phyloP scores from a whole-genome alignment of 2,113 vertebrate genomes.

The Amblyopsis rosae region DNA sequence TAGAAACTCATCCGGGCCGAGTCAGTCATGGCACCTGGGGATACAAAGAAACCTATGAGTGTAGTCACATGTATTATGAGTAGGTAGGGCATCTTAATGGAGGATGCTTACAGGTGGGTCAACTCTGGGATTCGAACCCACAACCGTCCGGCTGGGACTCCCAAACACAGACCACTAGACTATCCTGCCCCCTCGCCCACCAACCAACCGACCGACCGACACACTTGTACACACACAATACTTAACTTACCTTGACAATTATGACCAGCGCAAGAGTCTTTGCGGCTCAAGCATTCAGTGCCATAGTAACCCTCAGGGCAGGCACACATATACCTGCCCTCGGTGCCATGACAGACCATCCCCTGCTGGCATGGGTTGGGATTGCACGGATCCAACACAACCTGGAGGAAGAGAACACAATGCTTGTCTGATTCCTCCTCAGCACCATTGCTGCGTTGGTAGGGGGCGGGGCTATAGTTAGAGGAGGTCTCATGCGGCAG shows the following conservation, averaged over 20 bases:
- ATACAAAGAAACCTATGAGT: no score
- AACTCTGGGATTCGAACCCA: no score
- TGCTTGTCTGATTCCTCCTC: no score
- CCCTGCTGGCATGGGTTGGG: conserved; percentile 77
- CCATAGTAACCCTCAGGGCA: conserved; percentile 76
- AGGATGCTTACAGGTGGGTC: no score
- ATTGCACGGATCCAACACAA: conserved; percentile 66
- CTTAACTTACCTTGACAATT: conserved; percentile 72
- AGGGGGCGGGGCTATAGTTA: no score
- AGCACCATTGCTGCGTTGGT: no score
- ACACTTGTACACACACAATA: neutral
- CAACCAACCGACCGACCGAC: neutral
- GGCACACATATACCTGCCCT: conserved; percentile 67
- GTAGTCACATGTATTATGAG: no score
- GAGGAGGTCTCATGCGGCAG: no score
- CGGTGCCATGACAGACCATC: conserved; percentile 60
- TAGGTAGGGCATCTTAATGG: no score
- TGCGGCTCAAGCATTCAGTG: conserved; percentile 70
- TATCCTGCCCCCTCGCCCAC: neutral
- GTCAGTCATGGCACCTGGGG: conserved; percentile 65
- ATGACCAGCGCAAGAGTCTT: conserved; percentile 69
- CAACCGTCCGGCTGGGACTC: no score
- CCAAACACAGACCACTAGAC: no score
- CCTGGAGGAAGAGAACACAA: conserved; percentile 47
- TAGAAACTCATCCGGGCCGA: conserved; percentile 64